These are phyloP conservation scores for Artibeus jamaicensis DNA, from an alignment of 2,797 vertebrate species.

Conservation along the genomic window DNA sequence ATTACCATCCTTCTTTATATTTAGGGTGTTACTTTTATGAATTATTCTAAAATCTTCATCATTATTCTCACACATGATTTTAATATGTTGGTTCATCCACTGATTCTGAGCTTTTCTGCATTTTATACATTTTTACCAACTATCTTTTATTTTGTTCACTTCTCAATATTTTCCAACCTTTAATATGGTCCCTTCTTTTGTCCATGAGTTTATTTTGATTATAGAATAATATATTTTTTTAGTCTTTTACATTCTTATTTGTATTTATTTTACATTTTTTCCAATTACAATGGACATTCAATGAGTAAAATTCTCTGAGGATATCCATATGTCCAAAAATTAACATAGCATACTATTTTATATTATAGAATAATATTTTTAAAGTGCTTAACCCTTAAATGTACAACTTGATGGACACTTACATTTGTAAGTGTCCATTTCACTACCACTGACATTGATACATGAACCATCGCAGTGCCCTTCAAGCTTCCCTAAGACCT, in stretches of 20 bases:
- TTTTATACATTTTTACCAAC: background rate
- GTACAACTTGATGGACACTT: background rate
- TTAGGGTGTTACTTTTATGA: background rate
- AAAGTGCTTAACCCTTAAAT: background rate
- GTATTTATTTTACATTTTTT: no score
- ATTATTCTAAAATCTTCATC: background rate
- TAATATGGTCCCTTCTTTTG: background rate
- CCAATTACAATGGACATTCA: no score
- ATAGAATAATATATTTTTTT: no score
- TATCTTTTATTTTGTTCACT: background rate
- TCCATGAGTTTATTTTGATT: background rate
- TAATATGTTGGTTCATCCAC: background rate
- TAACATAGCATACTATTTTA: background rate
- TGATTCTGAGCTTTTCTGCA: background rate
- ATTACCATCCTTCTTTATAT: background rate
- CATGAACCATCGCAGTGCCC: background rate
- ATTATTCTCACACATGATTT: no score
- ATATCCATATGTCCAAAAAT: no score
- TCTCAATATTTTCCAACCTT: background rate
- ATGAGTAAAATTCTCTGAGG: no score
- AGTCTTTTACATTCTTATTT: no score
- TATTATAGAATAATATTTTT: background rate
- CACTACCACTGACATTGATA: background rate
- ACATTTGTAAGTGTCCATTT: background rate
- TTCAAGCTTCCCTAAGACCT: background rate